Percentiles rank a stretch among this genome's conserved stretches.
Evolutionary conservation across 2,888 invertebrate species (phyloP).

Genomic region (Zygothrica quintamaculata): DNA sequence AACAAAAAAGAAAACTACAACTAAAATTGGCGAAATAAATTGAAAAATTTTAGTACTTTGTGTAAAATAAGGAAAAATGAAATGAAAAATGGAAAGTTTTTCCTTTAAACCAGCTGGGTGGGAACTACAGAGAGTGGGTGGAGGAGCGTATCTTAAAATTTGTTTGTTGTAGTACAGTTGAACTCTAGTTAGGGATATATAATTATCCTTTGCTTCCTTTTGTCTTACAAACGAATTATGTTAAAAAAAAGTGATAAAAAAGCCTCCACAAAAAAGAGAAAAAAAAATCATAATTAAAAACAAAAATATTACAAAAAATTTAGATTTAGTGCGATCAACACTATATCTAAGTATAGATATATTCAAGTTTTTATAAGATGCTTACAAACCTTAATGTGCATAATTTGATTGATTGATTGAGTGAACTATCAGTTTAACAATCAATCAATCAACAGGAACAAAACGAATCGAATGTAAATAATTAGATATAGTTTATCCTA

Average conservation of each 20-base stretch:
- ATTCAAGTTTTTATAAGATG: constrained; percentile 49
- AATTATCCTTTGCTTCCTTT: too few relatives aligned
- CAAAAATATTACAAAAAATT: too few relatives aligned
- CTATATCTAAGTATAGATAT: constrained; percentile 40
- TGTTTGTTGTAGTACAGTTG: too few relatives aligned
- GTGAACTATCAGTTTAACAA: constrained; percentile 45
- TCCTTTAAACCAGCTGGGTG: too few relatives aligned
- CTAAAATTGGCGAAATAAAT: neutral
- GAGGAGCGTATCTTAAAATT: too few relatives aligned
- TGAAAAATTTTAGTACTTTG: neutral
- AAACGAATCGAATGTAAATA: constrained; percentile 54
- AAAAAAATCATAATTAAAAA: constrained; percentile 49
- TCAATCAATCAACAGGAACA: neutral
- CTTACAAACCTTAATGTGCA: constrained; percentile 15
- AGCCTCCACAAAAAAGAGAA: neutral
- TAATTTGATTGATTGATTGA: constrained; percentile 1
- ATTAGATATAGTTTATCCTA: constrained; percentile 31
- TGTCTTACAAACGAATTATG: neutral
- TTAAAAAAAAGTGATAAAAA: neutral
- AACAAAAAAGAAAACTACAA: constrained; percentile 10
- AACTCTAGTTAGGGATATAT: too few relatives aligned
- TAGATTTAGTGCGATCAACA: too few relatives aligned
- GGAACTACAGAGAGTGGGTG: too few relatives aligned
- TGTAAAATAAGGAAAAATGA: constrained; percentile 6
- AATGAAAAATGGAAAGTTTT: neutral